These are phyloP conservation scores for Octodon degus DNA, from an alignment of 2,113 vertebrate genomes.

Conservation along the genomic window DNA sequence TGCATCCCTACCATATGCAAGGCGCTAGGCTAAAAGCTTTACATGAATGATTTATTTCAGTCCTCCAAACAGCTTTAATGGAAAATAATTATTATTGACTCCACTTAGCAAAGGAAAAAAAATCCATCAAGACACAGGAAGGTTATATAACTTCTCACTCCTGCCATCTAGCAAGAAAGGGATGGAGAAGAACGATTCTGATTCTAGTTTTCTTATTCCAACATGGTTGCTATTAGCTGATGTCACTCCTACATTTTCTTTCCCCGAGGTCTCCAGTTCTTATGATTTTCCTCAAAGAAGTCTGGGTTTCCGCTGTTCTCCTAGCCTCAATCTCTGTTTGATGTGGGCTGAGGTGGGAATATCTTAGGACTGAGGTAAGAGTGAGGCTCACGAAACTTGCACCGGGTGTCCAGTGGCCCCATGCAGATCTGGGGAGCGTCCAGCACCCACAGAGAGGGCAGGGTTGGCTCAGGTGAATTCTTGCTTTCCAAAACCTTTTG, in stretches of 20 bases:
- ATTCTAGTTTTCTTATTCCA: not conserved
- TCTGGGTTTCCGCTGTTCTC: not conserved
- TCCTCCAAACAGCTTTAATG: not conserved
- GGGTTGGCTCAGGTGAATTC: not conserved
- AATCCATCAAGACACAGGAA: not conserved
- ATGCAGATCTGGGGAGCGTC: not conserved
- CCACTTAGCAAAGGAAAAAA: conserved; percentile 1
- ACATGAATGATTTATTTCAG: conserved; percentile 59
- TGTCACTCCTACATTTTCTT: not conserved
- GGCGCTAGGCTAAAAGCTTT: conserved; percentile 31
- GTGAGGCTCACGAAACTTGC: not conserved
- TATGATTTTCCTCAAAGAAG: not conserved
- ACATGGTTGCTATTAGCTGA: not conserved
- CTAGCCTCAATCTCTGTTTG: not conserved
- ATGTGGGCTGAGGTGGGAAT: too few relatives aligned
- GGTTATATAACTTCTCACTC: not conserved
- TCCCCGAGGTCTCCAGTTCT: not conserved
- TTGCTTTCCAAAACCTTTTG: not conserved
- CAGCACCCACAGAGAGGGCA: not conserved
- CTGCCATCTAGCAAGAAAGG: not conserved
- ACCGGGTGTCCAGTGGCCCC: accelerated
- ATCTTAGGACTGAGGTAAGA: not conserved
- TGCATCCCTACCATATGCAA: not conserved
- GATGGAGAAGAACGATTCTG: not conserved
- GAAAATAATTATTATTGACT: conserved; percentile 51